phyloP scores from a whole-genome alignment of 2,888 invertebrate species.

The Phania funesta region DNA sequence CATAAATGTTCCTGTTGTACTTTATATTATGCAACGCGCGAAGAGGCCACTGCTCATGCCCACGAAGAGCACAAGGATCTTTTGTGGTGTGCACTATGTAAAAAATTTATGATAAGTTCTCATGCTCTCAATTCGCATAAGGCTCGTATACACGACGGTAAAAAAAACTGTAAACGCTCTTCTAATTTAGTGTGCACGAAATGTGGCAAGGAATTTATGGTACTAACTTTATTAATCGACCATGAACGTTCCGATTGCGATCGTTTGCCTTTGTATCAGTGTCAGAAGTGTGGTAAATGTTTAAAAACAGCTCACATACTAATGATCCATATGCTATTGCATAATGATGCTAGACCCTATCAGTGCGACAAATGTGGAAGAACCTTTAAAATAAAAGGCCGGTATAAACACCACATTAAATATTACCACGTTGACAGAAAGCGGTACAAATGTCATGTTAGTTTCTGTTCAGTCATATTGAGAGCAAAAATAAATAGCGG shows the following conservation, averaged over 20 bases:
- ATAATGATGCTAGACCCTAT: constrained; percentile 78
- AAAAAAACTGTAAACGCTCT: constrained; percentile 71
- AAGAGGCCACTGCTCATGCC: constrained; percentile 80
- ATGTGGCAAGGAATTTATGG: constrained; percentile 78
- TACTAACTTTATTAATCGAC: constrained; percentile 79
- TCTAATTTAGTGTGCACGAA: constrained; percentile 78
- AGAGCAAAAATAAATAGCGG: constrained; percentile 6
- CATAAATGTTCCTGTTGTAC: constrained; percentile 80
- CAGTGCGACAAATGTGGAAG: constrained; percentile 79
- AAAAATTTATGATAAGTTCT: constrained; percentile 80
- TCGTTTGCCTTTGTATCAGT: constrained; percentile 77
- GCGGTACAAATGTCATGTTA: constrained; percentile 81
- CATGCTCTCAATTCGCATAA: constrained; percentile 80
- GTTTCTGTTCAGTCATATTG: constrained; percentile 38
- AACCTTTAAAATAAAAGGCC: constrained; percentile 78
- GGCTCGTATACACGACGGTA: constrained; percentile 74
- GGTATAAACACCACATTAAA: constrained; percentile 78
- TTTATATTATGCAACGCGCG: constrained; percentile 78
- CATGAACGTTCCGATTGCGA: constrained; percentile 81
- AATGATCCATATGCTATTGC: constrained; percentile 81
- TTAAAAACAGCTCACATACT: constrained; percentile 80
- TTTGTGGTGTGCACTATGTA: constrained; percentile 80
- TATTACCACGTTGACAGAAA: constrained; percentile 81
- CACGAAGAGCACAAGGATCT: constrained; percentile 78
- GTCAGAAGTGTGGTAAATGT: constrained; percentile 79